Evolutionary conservation across 2,113 vertebrate genomes (phyloP).

Genomic region (Fregata magnificens): DNA sequence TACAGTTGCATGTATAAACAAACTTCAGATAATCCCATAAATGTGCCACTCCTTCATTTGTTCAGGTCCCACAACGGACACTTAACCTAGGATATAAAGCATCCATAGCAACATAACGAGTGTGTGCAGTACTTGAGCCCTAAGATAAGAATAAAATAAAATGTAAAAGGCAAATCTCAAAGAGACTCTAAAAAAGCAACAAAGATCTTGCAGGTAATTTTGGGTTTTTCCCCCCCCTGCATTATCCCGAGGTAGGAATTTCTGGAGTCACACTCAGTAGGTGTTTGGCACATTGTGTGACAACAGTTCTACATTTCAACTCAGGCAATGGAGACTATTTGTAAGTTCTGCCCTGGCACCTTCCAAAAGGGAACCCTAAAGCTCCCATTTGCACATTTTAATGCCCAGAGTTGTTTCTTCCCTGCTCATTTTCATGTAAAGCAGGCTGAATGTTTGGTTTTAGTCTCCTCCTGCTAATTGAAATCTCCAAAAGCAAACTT

Average conservation of each 20-base stretch:
- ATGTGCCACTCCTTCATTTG: neutral
- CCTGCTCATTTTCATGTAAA: slow-evolving; percentile 61
- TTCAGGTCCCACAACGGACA: slow-evolving; percentile 14
- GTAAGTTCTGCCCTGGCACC: neutral
- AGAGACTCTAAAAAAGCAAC: slow-evolving; percentile 38
- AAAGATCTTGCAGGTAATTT: slow-evolving; percentile 36
- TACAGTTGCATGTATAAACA: neutral
- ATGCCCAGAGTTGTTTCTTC: neutral
- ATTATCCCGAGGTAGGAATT: neutral
- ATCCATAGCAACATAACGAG: neutral
- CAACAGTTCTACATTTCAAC: slow-evolving; percentile 37
- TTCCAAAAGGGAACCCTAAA: slow-evolving; percentile 20
- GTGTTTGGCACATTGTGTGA: slow-evolving; percentile 24
- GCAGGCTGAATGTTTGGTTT: slow-evolving; percentile 38
- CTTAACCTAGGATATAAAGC: slow-evolving; percentile 3
- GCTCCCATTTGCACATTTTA: slow-evolving; percentile 19
- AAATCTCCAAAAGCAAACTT: slow-evolving; percentile 56
- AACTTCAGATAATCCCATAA: neutral
- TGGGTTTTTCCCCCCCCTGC: neutral
- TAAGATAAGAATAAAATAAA: slow-evolving; percentile 6
- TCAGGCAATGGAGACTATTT: slow-evolving; percentile 27
- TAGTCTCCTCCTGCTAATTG: slow-evolving; percentile 42
- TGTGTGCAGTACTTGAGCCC: slow-evolving; percentile 15
- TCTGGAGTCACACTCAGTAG: neutral
- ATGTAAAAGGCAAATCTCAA: slow-evolving; percentile 50